Evolutionary conservation across 2,797 vertebrate genomes (phyloP), one percentile per base, ranked within the genome.

Genomic region (Eleutherodactylus coqui): DNA sequence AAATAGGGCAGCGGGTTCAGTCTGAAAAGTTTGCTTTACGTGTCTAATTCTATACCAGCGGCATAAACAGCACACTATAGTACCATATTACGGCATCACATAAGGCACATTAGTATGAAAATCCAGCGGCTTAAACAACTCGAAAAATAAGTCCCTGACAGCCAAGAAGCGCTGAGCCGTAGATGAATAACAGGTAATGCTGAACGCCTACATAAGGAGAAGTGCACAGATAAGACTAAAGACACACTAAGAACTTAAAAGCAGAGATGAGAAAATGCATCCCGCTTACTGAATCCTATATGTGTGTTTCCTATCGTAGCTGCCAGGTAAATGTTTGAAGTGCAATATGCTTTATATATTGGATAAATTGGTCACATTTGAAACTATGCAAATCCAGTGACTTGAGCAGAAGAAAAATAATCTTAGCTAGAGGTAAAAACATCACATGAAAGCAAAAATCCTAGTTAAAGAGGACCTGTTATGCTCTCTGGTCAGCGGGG

Each of bases 281-380:
- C 7, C 10, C 34, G 4, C 69, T 43, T 41, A 72, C 21, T 43
- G 38, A 24, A n/a, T n/a, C 24, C 13, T 72, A 72, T 64, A 34
- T 72, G 64, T 36, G 43, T n/a, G 69, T 72, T 72, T 41, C 21
- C 38, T 38, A 69, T 72, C 38, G 14, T 72, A 43, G 38, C 38
- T 72, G 69, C 38, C 69, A 38, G 36, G 21, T 72, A 72, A 41
- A 70, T 70, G 21, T 43, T 43, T n/a, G 67, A 72, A 72, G 69
- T 72, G 36, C 9, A 1, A 10, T 4, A n/a, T n/a, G 24, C 19
- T n/a, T 72, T 43, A 41, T 43, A n/a, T 14, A 43, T 41, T 72
- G 38, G 64, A 24, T 13, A 72, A 70, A 43, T 72, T n/a, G 38
- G 38, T 72, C 38, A 72, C 38, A 9, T 72, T 43, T 72, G 3